phyloP scores from a whole-genome alignment of 2,113 vertebrate genomes.

The Hypanus sabinus region DNA sequence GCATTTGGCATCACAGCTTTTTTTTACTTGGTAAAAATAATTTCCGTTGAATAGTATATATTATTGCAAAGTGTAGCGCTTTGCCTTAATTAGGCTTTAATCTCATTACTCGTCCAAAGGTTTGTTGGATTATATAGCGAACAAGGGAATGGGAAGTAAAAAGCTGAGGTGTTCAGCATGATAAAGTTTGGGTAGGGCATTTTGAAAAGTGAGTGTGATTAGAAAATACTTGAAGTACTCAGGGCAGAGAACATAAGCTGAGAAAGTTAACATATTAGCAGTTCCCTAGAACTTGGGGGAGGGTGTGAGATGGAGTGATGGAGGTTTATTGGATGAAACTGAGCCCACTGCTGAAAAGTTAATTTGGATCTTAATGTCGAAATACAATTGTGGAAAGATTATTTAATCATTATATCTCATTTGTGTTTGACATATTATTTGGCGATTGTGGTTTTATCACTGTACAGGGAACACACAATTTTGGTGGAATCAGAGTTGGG shows the following conservation, averaged over 20 bases:
- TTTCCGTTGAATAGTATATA: background rate
- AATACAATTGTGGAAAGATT: background rate
- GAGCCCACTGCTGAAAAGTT: background rate
- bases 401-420: background rate
- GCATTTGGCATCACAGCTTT: background rate
- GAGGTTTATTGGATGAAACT: too few species aligned
- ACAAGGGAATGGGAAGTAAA: background rate
- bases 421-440: background rate
- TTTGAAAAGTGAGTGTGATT: background rate
- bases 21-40: background rate
- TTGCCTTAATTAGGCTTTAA: background rate
- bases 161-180: background rate
- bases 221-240: too few species aligned
- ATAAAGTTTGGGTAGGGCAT: background rate
- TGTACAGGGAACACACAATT: constrained; percentile 84
- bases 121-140: background rate
- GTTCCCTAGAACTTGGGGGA: too few species aligned
- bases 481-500: constrained; percentile 89
- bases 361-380: background rate
- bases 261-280: too few species aligned
- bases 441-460: constrained; percentile 41
- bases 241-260: too few species aligned
- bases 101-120: background rate
- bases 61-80: background rate
- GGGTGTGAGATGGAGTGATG: too few species aligned